These are phyloP conservation scores for Myiozetetes cayanensis DNA, from an alignment of 2,113 vertebrate species.

Conservation along the genomic window DNA sequence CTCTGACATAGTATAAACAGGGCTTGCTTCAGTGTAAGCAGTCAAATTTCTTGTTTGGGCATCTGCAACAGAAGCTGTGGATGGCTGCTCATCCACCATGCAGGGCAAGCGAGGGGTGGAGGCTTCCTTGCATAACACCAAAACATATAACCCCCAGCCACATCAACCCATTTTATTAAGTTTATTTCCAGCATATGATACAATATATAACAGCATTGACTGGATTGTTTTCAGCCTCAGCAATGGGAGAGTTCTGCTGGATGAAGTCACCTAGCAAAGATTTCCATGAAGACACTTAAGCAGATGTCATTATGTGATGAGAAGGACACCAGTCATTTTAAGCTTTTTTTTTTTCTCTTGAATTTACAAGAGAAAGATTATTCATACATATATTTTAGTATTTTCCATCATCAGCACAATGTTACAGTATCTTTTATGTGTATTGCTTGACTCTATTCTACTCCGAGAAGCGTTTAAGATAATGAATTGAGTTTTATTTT, in stretches of 20 bases:
- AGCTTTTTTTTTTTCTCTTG: not conserved
- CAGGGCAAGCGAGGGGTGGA: not conserved
- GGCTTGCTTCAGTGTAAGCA: not conserved
- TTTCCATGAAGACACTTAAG: not conserved
- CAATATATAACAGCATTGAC: not conserved
- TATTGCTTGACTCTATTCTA: not conserved
- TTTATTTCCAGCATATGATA: not conserved
- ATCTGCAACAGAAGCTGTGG: not conserved
- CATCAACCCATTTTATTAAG: not conserved
- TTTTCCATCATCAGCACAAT: not conserved
- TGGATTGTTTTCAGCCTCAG: not conserved
- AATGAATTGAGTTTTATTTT: conserved; percentile 6
- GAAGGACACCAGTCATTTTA: not conserved
- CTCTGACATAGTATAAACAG: conserved; percentile 27
- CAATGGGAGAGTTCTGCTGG: not conserved
- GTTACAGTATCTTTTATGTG: not conserved
- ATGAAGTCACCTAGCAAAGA: not conserved
- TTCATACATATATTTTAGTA: not conserved
- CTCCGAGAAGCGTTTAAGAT: not conserved
- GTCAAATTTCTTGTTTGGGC: not conserved
- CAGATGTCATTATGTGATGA: not conserved
- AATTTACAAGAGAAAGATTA: not conserved
- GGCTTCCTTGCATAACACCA: not conserved
- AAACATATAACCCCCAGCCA: not conserved
- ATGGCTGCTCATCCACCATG: not conserved